Base-by-base conservation (phyloP, 2,797 vertebrate species). In the Falco biarmicus region DNA sequence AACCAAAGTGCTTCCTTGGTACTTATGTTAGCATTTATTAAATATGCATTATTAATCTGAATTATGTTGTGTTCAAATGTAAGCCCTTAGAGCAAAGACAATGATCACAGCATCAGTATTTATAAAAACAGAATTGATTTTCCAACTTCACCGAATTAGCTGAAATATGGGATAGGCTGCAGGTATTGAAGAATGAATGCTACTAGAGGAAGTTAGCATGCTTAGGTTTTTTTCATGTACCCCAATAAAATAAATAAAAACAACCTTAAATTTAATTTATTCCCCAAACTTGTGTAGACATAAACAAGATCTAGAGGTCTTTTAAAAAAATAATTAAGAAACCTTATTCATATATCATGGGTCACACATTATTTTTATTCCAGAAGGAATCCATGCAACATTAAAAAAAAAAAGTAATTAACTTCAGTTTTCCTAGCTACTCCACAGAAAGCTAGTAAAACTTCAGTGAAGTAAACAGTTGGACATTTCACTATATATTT, bases 1-100 rank as follows among this genome's bases (percentile, higher is more conserved):
- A 96, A 70, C 60, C 66, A 83, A 87, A 96, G 65, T 87, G 75
- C 87, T 93, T 97, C 88, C 87, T 95, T 77, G 75, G 57, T 90
- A 91, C 83, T 95, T 96, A 82, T 93, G 84, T 71, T 95, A 89
- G 85, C 89, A 94, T 94, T 91, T 95, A 96, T 97, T 97, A 95
- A 97, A 97, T 94, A 96, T 87, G 79, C 76, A 94, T 97, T 96
- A 92, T 96, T 97, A 90, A 97, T 97, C 93, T 95, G 95, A 97
- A 96, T 89, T 96, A 93, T 37, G 65, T 89, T 96, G 87, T 78
- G 94, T 95, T 97, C 90, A 94, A 85, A 91, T 89, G 95, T 53
- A 96, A 96, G 93, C 71, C 95, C 59, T 97, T 86, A 91, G 87
- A 96, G 92, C 86, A 97, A 90, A 92, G 93, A 96, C 88, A 96